Base-by-base conservation (phyloP, 2,113 vertebrate species). In the Tauraco erythrolophus region DNA sequence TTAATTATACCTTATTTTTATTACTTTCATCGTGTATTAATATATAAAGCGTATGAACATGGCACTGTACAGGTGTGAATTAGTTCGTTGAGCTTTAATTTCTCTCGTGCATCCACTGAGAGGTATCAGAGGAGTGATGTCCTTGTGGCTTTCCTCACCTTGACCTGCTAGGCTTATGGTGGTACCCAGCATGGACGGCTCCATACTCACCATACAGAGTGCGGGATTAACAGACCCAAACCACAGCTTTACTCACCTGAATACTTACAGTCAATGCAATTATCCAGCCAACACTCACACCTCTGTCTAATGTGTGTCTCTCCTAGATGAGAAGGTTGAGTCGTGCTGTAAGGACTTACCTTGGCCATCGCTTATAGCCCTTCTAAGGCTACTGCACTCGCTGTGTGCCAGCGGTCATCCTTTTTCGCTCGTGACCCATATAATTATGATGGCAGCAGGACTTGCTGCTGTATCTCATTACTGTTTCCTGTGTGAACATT, bases 1-100 rank as follows among this genome's bases (percentile, higher is more conserved):
- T 89, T 94, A 94, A 94, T 91, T 79, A 65, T 30, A 39, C 53
- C 25, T 78, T 79, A 39, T 60, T 92, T 93, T 94, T 91, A 86
- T 95, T 57, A 50, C 74, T 82, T 93, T 71, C 14, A 45, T 50
- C 2, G 3, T 69, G 17, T 24, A 46, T 74, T 91, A 79, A 82
- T 78, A 45, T 79, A 45, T 51, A 61, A 89, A 95, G 24, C 45
- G 54, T 54, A 25, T 69, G 79, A 57, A 91, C 64, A 21, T 93
- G 60, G 79, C 35, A n/a, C 45, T 71, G 48, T 72, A 18, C n/a
- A 76, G 84, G 65, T 41, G 53, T 79, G 39, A 76, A 19, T 81
- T 87, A 51, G 53, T 66, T 95, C 30, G 61, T 12, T 1, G 10
- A 91, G 30, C 35, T 17, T 39, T 60, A 14, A 48, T 89, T 93